These are phyloP conservation scores for Corythornis cristatus DNA, from an alignment of 2,113 vertebrate species.

Conservation along the genomic window DNA sequence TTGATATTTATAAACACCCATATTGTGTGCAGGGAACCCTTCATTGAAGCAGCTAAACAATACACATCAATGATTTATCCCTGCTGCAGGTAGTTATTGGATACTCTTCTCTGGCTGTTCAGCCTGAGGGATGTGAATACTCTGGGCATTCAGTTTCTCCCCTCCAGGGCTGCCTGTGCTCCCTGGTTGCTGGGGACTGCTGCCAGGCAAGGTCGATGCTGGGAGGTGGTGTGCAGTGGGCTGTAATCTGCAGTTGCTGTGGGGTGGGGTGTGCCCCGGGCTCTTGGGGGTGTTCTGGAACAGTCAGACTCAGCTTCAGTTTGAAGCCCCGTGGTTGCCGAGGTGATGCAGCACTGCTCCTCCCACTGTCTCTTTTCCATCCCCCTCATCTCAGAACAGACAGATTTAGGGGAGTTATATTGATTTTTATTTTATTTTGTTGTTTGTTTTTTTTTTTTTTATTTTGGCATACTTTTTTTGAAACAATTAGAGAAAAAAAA, in stretches of 20 bases:
- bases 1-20: fast-evolving
- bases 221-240: not conserved
- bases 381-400: fast-evolving
- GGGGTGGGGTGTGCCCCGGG: fast-evolving
- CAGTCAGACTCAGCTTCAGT: fast-evolving
- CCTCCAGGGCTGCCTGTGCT: fast-evolving
- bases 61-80: not conserved
- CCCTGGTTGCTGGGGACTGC: fast-evolving
- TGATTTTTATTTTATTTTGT: no score
- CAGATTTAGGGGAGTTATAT: not conserved
- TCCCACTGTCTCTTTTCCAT: fast-evolving
- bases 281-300: not conserved
- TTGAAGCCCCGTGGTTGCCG: not conserved
- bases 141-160: fast-evolving
- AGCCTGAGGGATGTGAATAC: fast-evolving
- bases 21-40: fast-evolving
- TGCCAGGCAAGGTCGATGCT: not conserved
- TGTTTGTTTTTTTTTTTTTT: not conserved
- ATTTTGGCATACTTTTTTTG: not conserved
- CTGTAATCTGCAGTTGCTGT: fast-evolving
- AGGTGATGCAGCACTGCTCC: fast-evolving
- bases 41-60: not conserved
- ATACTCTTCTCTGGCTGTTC: not conserved
- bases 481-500: not conserved
- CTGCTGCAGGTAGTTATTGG: fast-evolving